A percentile compares a stretch with the other conserved stretches of the same genome.
Evolutionary conservation across 2,888 invertebrate species (phyloP).

Genomic region (Eilema caniola): DNA sequence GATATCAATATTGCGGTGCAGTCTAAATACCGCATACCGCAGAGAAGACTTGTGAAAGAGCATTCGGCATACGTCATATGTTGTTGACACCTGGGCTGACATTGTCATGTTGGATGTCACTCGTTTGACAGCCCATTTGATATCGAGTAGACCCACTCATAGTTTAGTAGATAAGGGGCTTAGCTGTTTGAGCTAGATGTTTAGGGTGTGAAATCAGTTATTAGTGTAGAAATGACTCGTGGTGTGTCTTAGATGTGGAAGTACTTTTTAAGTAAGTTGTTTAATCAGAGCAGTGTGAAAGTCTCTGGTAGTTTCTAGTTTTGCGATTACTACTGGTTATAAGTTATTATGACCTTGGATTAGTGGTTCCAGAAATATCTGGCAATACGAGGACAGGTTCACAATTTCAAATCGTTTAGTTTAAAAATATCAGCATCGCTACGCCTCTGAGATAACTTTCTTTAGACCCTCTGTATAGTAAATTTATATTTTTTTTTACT

Average conservation of each 20-base stretch:
- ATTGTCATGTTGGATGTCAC: slow-evolving; percentile 44
- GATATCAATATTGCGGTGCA: slow-evolving; percentile 47
- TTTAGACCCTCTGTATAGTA: not conserved
- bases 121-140: slow-evolving; percentile 64
- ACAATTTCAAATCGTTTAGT: not conserved
- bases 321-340: not conserved
- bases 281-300: not conserved
- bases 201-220: slow-evolving; percentile 15
- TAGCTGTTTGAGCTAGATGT: slow-evolving; percentile 44
- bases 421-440: not conserved
- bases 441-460: not conserved
- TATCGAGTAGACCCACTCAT: slow-evolving; percentile 57
- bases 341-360: not conserved
- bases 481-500: not conserved
- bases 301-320: not conserved
- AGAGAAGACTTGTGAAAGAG: slow-evolving; percentile 59
- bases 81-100: slow-evolving; percentile 39
- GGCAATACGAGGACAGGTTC: not conserved
- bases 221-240: slow-evolving; percentile 9
- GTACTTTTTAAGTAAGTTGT: slow-evolving; percentile 25
- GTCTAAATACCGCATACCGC: slow-evolving; percentile 51
- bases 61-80: slow-evolving; percentile 48
- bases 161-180: slow-evolving; percentile 70
- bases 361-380: not conserved
- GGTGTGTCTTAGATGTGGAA: not conserved